Conservation (phyloP, 1,140 invertebrate genomes). For the Drosophila carrolli region DNA sequence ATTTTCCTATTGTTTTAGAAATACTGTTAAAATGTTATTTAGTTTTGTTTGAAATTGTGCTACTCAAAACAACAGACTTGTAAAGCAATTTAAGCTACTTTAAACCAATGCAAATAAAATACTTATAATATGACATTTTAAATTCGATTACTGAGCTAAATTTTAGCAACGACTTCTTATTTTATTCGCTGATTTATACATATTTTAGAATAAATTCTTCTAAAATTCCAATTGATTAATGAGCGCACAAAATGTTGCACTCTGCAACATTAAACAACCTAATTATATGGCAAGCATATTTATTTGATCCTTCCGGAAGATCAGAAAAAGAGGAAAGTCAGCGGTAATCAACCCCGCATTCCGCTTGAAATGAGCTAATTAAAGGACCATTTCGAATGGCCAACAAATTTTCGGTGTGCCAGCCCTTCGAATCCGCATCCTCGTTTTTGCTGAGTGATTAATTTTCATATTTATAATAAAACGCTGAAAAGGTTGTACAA, state of each 20-base stretch:
- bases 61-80: too few relatives aligned
- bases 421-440: neutral
- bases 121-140: neutral
- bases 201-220: neutral
- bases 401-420: constrained; percentile 61
- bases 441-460: constrained; percentile 65
- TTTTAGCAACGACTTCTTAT: neutral
- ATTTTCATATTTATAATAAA: constrained; percentile 78
- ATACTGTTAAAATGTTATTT: too few relatives aligned
- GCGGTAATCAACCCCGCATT: constrained; percentile 45
- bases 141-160: neutral
- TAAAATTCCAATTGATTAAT: neutral
- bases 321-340: constrained; percentile 10
- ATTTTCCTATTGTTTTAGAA: too few relatives aligned
- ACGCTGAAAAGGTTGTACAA: constrained; percentile 47
- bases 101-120: neutral
- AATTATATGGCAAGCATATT: neutral
- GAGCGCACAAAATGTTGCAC: too few relatives aligned
- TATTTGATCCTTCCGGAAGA: constrained; percentile 5
- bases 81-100: neutral
- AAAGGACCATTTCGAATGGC: constrained; percentile 65
- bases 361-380: constrained; percentile 71
- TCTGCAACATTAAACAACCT: neutral
- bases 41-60: too few relatives aligned
- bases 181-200: neutral